Evolutionary conservation across 2,113 vertebrate genomes (phyloP).

Genomic region (Cynopterus brachyotis): DNA sequence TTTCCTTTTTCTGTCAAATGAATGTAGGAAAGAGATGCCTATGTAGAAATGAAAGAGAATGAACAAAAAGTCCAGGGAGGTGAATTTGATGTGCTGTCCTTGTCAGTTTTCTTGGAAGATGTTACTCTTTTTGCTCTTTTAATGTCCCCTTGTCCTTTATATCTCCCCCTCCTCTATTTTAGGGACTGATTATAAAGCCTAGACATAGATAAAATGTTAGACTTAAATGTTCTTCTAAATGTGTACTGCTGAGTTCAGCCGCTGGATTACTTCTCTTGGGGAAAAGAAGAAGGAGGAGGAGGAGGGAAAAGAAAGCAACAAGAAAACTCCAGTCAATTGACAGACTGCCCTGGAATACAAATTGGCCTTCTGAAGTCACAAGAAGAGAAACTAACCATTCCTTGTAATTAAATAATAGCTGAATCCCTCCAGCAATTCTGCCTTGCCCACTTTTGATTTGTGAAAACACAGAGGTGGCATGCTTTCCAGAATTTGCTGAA

Average conservation of each 20-base stretch:
- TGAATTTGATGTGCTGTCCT: background rate
- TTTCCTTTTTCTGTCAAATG: background rate
- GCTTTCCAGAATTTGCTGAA: background rate
- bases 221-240: background rate
- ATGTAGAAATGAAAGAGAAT: background rate
- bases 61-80: background rate
- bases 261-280: background rate
- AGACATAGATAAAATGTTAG: background rate
- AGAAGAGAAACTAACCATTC: slow-evolving; percentile 43
- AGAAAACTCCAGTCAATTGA: background rate
- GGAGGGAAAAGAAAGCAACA: background rate
- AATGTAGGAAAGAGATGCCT: background rate
- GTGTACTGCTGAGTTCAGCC: background rate
- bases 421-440: background rate
- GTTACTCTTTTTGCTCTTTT: background rate
- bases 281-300: background rate
- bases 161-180: background rate
- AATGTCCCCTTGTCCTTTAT: background rate
- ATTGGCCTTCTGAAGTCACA: slow-evolving; percentile 13
- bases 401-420: slow-evolving; percentile 13
- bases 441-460: slow-evolving; percentile 1
- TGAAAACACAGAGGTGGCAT: background rate
- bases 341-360: background rate
- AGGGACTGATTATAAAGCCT: background rate
- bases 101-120: slow-evolving; percentile 1